Base-by-base conservation (phyloP, 2,113 vertebrate species). In the Stigmatopora nigra region DNA sequence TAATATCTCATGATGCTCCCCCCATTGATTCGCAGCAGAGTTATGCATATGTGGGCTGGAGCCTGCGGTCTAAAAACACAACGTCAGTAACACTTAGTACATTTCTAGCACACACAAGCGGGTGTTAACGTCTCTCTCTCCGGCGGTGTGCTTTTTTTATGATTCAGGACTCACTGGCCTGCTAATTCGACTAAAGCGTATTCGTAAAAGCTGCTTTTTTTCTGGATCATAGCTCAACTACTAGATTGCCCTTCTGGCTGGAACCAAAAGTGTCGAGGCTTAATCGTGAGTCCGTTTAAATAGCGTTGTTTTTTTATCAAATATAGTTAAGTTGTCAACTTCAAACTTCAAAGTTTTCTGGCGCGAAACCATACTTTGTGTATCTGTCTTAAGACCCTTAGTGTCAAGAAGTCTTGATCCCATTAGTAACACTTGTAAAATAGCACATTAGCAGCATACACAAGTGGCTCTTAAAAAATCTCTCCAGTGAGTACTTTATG, bases 11-110 rank as follows among this genome's bases (percentile, higher is more conserved):
- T 56, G 2, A 20, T 25, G 52, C 52, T 25, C 53, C 13, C 53
- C 22, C 14, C 53, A 20, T 53, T 20, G 51, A 53, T 22, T 53
- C 51, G 12, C 51, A 20, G 19, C 51, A 22, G 48, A 53, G 53
- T 56, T 56, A 31, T 3, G 22, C 14, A 56, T 25, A 6, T 22
- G 22, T 16, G 53, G 20, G 53, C 11, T 15, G 10, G 5, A 22
- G 53, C 22, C 53, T 13, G 20, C 7, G 53, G 9, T 31, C 22
- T 14, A 56, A 31, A 56, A 25, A 56, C 53, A 56, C 53, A 56
- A 53, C 53, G 13, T 56, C 53, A 56, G 53, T 56, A 56, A 53
- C 51, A 16, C 46, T 48, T 56, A 31, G 53, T 22, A 31, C 22
- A 56, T 15, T 56, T 12, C 11, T 31, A 16, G 22, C 53, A 16